These are phyloP conservation scores for Narcine bancroftii DNA, from an alignment of 2,113 vertebrate species.

Conservation along the genomic window DNA sequence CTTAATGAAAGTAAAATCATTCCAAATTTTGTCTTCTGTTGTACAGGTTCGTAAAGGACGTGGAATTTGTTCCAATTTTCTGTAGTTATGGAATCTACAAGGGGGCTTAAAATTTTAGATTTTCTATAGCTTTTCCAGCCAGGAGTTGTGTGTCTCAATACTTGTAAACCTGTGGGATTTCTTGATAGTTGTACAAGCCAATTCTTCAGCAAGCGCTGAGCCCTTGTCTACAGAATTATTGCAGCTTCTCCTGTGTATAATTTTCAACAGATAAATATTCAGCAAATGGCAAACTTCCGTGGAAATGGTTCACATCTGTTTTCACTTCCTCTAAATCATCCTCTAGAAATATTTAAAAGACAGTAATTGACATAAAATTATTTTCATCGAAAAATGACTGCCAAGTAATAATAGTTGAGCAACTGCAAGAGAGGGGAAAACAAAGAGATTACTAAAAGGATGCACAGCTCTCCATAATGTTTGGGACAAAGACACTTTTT, in stretches of 20 bases:
- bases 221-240: neutral
- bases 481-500: no score
- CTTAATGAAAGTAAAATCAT: neutral
- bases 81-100: neutral
- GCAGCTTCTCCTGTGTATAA: constrained; percentile 27
- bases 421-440: neutral
- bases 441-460: neutral
- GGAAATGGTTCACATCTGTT: constrained; percentile 36
- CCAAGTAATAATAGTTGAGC: neutral
- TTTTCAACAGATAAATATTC: constrained; percentile 36
- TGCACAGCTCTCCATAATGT: no score
- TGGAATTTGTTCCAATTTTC: neutral
- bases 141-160: neutral
- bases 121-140: constrained; percentile 10
- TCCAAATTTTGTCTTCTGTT: neutral
- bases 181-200: neutral
- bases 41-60: neutral
- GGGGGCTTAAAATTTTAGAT: neutral
- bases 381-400: constrained; percentile 18
- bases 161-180: neutral
- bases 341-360: constrained; percentile 24
- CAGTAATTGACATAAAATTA: constrained; percentile 32
- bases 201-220: constrained; percentile 22
- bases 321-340: constrained; percentile 37
- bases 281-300: constrained; percentile 34